Evolutionary conservation across 2,113 vertebrate species (phyloP).

Genomic region (Thamnophis sirtalis): DNA sequence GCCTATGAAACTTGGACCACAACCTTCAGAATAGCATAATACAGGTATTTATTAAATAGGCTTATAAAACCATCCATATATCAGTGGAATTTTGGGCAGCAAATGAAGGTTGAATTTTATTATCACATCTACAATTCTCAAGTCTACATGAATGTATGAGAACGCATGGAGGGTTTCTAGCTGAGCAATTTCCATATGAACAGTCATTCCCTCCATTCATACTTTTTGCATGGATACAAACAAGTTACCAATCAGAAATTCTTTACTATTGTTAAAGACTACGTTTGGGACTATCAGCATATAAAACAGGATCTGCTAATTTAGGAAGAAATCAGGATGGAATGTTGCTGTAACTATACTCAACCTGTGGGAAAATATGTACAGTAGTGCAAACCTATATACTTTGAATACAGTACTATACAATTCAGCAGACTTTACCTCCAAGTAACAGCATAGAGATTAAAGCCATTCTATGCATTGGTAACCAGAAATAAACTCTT

Average conservation of each 20-base stretch:
- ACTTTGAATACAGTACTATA: background rate
- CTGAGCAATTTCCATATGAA: background rate
- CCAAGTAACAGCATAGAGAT: background rate
- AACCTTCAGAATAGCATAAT: constrained; percentile 3
- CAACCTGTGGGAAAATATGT: background rate
- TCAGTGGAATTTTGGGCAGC: background rate
- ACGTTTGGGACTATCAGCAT: background rate
- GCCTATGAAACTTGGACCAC: constrained; percentile 12
- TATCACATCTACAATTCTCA: background rate
- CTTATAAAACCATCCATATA: background rate
- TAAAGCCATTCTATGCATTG: background rate
- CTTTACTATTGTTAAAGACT: background rate
- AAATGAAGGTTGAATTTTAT: background rate
- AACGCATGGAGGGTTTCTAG: background rate
- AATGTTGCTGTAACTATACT: background rate
- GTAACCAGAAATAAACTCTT: background rate
- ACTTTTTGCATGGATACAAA: background rate
- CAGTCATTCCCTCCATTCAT: background rate
- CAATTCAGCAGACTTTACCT: background rate
- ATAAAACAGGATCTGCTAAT: background rate
- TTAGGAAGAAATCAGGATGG: background rate
- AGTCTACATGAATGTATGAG: constrained; percentile 16
- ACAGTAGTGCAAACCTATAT: background rate
- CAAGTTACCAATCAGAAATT: background rate
- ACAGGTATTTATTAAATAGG: background rate